Evolutionary conservation across 2,888 invertebrate species (phyloP), one percentile per base, ranked within the genome.

Genomic region (Dendrolimus houi): DNA sequence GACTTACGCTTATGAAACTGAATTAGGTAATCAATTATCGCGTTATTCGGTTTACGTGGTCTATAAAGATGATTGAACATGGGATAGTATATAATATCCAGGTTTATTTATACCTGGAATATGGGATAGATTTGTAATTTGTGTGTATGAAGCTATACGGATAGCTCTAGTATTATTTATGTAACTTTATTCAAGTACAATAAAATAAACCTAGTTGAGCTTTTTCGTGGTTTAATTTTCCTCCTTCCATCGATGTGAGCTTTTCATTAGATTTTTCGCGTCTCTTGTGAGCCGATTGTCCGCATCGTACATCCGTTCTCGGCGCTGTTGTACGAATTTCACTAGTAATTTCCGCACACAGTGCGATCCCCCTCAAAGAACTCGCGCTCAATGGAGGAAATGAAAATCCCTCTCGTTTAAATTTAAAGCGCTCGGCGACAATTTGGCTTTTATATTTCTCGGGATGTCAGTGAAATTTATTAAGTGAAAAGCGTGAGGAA

Each of bases 321-420:
- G 61, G 62, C 67, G 64, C 64, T 62, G 63, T 73, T 74, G 74
- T 76, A 78, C 78, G 68, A 79, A 81, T 80, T 79, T 75, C 79
- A 74, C 75, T 81, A 65, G 81, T 83, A 82, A 85, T 85, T 83
- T 85, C 84, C 84, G 83, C 75, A 73, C 69, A 67, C 69, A 69
- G 70, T 71, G 70, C 73, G 67, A 74, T 69, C 67, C 69, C 70
- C 73, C 72, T 73, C 76, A 79, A 78, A 79, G 75, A 74, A 72
- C 70, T 71, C 76, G 71, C 71, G 69, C 74, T 70, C 73, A 71
- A 69, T 67, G 63, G 68, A 80, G 79, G 81, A 81, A 84, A 83
- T 83, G 79, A 81, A 80, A 81, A 80, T 79, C 77, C 72, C 74
- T 78, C 76, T 76, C 80, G 75, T 79, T 84, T 81, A 81, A 83